Base-by-base conservation (phyloP, 1,140 invertebrate species). In the Penaeus vannamei region DNA sequence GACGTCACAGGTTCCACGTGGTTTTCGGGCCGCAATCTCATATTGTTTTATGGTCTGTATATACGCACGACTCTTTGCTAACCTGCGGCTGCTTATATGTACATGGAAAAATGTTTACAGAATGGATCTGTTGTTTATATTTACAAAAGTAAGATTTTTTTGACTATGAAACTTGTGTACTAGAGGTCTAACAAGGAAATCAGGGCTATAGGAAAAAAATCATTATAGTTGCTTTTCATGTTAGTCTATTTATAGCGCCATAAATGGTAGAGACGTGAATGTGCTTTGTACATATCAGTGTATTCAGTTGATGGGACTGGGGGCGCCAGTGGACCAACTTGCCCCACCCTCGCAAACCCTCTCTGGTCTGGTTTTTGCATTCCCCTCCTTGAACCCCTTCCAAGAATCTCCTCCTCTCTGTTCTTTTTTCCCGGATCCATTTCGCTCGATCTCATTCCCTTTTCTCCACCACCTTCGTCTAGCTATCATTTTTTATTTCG, bases 251-350 rank as follows among this genome's bases (percentile, higher is more conserved):
- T 62, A 88, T 76, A 84, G 87, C 53, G 53, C 53, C 53, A 53
- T 53, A 53, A 12, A 82, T 46, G 83, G 84, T 60, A 72, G 69
- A 77, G 87, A 89, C 53, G 53, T 89, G 66, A 85, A 53, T 89
- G 87, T 89, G 87, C 87, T 89, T 89, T 89, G 87, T 89, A 89
- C 82, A 89, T 89, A 89, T 89, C 87, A 85, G 82, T 89, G 87
- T 89, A n/a, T 85, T 89, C 32, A 89, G 84, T 89, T 89, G 59
- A 36, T 60, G 87, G 87, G 84, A 69, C 82, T 64, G 81, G 81
- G 69, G 69, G 81, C 59, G 53, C 42, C 42, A 66, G 82, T 77
- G 69, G 62, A 81, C 77, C 46, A 64, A 53, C 12, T 53, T 53
- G 53, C 53, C 53, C 53, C 53, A 53, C 53, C 53, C 17, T 53